Evolutionary conservation across 2,888 invertebrate genomes (phyloP), one percentile per base, ranked within the genome.

Genomic region (Watsonalla binaria): DNA sequence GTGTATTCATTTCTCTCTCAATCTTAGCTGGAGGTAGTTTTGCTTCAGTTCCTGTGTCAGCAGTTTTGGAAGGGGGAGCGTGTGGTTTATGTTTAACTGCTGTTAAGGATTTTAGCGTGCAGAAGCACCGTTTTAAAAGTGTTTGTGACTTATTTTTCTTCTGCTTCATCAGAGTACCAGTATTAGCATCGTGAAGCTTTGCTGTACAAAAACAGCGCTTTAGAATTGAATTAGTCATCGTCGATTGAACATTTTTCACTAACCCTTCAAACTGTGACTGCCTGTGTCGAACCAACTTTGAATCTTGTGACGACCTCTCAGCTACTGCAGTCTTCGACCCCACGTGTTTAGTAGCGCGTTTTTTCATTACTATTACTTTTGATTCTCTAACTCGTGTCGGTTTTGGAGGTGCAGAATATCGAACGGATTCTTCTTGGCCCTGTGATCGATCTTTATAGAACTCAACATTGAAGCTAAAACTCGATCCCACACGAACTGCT

Each of bases 201-300:
- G 63, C 61, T 34, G 66, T 65, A 52, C 70, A 70, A 65, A 71
- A 69, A 48, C 74, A 71, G n/a, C 69, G 67, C 54, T 68, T 65
- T 14, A 68, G 24, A 46, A 54, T 49, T 11, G 60, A 37, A 46
- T 45, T 51, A 33, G 61, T 61, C 58, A 56, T 51, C 6, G 61
- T 60, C 4, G 63, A 59, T 47, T 59, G 56, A 35, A 14, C 49
- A n/a, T 54, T 48, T 14, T 45, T 53, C 34, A 51, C 34, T 33
- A 48, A 24, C 47, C 48, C 53, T 46, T 24, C 51, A 8, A 52
- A 49, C 50, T 63, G 64, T 51, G 59, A 60, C 49, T 62, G 47
- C 54, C 39, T 37, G 39, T 49, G 0, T 7, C 6, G n/a, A 35
- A 6, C n/a, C 6, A 9, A 11, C 35, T 48, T 48, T 8, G 48